Evolutionary conservation across 2,888 invertebrate species (phyloP), one percentile per base, ranked within the genome.

Genomic region (Phaonia tiefii): DNA sequence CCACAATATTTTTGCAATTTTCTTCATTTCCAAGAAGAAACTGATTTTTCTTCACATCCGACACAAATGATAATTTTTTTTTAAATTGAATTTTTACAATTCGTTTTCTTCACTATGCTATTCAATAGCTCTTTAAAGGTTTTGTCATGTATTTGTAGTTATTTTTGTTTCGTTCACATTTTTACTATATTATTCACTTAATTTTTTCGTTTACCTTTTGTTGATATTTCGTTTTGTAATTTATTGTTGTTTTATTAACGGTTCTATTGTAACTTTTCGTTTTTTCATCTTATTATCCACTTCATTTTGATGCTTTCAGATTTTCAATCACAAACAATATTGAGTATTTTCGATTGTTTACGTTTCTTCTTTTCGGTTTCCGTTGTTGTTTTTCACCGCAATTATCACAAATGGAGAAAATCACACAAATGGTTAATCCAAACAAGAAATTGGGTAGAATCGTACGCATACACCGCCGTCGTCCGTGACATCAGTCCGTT

Each of bases 401-500:
- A 54, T 54, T 54, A 25, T 54, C 2, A 13, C 42, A 63, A 42
- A 22, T 17, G 63, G 15, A 22, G 20, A 42, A 60, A 37, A 66
- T 60, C 26, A 60, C 25, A 71, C 49, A 80, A 80, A 75, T 31
- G 31, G 51, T 22, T 65, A 70, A 69, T 72, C 46, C 79, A 75
- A 71, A 44, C 46, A 31, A 69, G 66, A 65, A 67, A 44, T 46
- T 39, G 42, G 49, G 15, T 22, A 51, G 71, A 75, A 72, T 75
- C 67, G 69, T 46, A 75, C 75, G 46, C 75, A 75, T 79, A 39
- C 56, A 75, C 75, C 67, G 71, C 66, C 15, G 49, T 26, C 75
- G 66, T 84, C 84, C 83, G 82, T 78, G 58, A 82, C 72, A 26
- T 69, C 54, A 75, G 31, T 75, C 84, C 83, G 79, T 79, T 79